Percentiles rank a stretch among this genome's conserved stretches.
Conservation (phyloP, 2,888 invertebrate species). For the Opisthograptis luteolata region DNA sequence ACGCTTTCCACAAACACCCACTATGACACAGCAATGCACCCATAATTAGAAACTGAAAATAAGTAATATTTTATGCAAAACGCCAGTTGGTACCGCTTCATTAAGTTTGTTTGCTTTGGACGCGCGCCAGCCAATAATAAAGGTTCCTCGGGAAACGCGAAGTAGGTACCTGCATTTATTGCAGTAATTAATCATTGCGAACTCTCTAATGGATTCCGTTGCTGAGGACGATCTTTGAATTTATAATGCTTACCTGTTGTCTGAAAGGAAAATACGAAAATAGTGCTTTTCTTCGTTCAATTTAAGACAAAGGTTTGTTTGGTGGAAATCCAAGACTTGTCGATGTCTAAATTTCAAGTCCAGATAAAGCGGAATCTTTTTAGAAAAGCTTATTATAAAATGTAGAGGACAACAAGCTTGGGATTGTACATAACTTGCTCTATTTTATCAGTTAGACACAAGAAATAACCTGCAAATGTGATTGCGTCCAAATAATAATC, state of each 20-base stretch:
- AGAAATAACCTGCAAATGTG: too few relatives aligned
- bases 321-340: too few relatives aligned
- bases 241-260: conserved; percentile 19
- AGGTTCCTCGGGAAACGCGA: conserved; percentile 30
- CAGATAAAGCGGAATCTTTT: too few relatives aligned
- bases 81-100: conserved; percentile 39
- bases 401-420: too few relatives aligned
- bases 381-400: too few relatives aligned
- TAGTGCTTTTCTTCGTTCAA: too few relatives aligned
- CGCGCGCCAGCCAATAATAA: conserved; percentile 38
- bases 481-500: too few relatives aligned
- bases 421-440: too few relatives aligned
- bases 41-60: conserved; percentile 29
- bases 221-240: conserved; percentile 24
- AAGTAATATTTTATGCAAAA: conserved; percentile 45
- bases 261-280: background rate
- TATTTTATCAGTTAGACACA: too few relatives aligned
- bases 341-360: too few relatives aligned
- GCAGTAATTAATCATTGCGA: conserved; percentile 39
- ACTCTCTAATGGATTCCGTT: conserved; percentile 31
- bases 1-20: conserved; percentile 3
- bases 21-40: conserved; percentile 21
- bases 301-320: too few relatives aligned
- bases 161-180: conserved; percentile 41
- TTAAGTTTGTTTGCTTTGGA: conserved; percentile 43